Evolutionary conservation across 2,888 invertebrate genomes (phyloP).

Genomic region (Pomacea canaliculata): DNA sequence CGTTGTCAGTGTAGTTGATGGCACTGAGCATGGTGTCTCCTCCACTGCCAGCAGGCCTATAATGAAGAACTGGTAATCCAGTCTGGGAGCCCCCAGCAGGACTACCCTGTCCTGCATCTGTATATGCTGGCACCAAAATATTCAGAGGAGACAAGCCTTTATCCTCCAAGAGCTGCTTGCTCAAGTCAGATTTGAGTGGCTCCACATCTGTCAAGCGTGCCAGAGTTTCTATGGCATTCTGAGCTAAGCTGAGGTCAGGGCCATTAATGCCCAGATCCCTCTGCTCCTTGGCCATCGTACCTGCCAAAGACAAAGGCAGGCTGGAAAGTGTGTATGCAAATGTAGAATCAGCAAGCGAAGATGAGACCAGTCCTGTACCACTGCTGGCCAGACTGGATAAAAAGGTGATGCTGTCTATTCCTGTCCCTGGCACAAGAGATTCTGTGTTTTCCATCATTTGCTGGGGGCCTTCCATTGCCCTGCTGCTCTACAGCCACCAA

Average conservation of each 20-base stretch:
- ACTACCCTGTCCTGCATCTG: slow-evolving; percentile 56
- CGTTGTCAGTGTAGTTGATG: slow-evolving; percentile 67
- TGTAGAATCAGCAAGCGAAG: slow-evolving; percentile 14
- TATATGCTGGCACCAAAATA: slow-evolving; percentile 37
- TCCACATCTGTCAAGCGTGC: slow-evolving; percentile 20
- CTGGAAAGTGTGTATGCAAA: slow-evolving; percentile 17
- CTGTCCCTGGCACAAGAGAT: slow-evolving; percentile 11
- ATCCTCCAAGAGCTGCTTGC: slow-evolving; percentile 16
- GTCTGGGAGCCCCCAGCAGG: slow-evolving; percentile 55
- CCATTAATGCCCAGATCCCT: slow-evolving; percentile 11
- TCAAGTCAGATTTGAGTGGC: slow-evolving; percentile 14
- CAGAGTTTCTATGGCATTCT: slow-evolving; percentile 16
- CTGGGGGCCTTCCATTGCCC: slow-evolving; percentile 24
- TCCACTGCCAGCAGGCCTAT: slow-evolving; percentile 54
- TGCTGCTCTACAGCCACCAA: slow-evolving; percentile 13
- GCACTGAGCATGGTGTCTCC: slow-evolving; percentile 70
- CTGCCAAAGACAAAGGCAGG: slow-evolving; percentile 15
- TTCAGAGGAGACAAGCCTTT: slow-evolving; percentile 36
- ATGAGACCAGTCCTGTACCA: slow-evolving; percentile 12
- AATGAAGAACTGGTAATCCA: slow-evolving; percentile 42
- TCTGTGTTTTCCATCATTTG: slow-evolving; percentile 21
- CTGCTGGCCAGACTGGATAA: slow-evolving; percentile 8
- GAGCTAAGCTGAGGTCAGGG: slow-evolving; percentile 7
- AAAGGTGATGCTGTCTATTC: slow-evolving; percentile 16
- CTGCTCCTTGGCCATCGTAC: slow-evolving; percentile 25